phyloP scores from a whole-genome alignment of 2,888 invertebrate genomes.

The Conops quadrifasciatus region DNA sequence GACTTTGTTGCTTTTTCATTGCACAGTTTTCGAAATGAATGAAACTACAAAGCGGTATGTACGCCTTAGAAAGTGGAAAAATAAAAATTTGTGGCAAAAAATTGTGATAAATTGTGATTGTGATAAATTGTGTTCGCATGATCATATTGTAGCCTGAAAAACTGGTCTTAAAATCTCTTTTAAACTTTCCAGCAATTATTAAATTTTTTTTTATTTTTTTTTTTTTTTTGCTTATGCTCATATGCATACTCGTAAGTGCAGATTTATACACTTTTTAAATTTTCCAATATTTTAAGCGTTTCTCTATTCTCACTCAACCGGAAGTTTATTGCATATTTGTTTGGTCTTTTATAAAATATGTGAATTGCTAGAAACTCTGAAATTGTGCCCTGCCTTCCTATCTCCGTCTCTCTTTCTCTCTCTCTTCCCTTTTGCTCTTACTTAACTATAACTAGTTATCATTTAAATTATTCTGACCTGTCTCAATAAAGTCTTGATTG shows the following conservation, averaged over 20 bases:
- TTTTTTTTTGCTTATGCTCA: no score
- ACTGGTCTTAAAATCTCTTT: no score
- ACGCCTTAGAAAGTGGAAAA: slow-evolving; percentile 2
- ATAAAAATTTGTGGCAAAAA: no score
- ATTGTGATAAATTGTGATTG: no score
- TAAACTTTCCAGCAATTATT: no score
- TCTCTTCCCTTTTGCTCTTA: neutral
- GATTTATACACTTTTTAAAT: no score
- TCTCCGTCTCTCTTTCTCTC: neutral
- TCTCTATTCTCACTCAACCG: neutral
- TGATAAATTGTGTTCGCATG: no score
- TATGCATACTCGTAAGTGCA: no score
- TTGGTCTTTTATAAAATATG: neutral
- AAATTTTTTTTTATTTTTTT: no score
- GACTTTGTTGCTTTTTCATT: neutral
- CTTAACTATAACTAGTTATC: neutral
- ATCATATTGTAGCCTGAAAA: no score
- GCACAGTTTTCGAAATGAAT: neutral
- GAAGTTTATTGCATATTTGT: neutral
- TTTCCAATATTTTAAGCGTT: no score
- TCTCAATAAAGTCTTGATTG: slow-evolving; percentile 21
- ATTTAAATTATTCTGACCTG: slow-evolving; percentile 30
- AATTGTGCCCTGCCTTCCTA: neutral
- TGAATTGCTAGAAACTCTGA: neutral
- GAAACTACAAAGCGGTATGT: neutral